These are phyloP conservation scores for Temnothorax ravouxi DNA, from an alignment of 2,888 invertebrate genomes.

Conservation along the genomic window DNA sequence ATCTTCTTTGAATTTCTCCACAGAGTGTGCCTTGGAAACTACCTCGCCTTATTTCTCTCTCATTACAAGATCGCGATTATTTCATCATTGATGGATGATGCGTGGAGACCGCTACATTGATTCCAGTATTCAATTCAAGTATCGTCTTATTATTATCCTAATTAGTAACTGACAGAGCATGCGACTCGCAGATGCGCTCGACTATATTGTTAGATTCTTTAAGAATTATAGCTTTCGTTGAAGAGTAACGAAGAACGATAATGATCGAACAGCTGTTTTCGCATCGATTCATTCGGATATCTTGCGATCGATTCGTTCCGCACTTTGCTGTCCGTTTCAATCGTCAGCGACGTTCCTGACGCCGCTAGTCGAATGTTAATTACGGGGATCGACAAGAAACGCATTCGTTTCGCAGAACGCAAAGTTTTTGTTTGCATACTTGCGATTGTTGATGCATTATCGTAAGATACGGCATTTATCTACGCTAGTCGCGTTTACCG, in stretches of 20 bases:
- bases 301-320: conserved; percentile 15
- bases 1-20: conserved; percentile 17
- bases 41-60: conserved; percentile 26
- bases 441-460: conserved; percentile 31
- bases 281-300: conserved; percentile 24
- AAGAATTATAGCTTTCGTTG: conserved; percentile 19
- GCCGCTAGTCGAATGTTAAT: conserved; percentile 62
- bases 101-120: conserved; percentile 72
- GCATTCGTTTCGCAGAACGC: conserved; percentile 43
- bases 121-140: conserved; percentile 63
- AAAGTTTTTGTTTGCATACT: conserved; percentile 16
- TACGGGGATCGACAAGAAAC: conserved; percentile 47
- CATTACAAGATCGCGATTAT: conserved; percentile 27
- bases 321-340: conserved; percentile 14
- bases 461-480: conserved; percentile 24
- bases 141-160: conserved; percentile 76
- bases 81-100: conserved; percentile 70
- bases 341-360: conserved; percentile 51
- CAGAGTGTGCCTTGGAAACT: not conserved
- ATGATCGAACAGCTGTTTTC: conserved; percentile 55
- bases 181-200: conserved; percentile 63
- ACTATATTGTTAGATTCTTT: conserved; percentile 46
- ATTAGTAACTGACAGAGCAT: conserved; percentile 75
- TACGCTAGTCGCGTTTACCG: conserved; percentile 34
- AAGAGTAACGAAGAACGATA: conserved; percentile 56